phyloP scores from a whole-genome alignment of 2,113 vertebrate species.

The Xenus cinereus region DNA sequence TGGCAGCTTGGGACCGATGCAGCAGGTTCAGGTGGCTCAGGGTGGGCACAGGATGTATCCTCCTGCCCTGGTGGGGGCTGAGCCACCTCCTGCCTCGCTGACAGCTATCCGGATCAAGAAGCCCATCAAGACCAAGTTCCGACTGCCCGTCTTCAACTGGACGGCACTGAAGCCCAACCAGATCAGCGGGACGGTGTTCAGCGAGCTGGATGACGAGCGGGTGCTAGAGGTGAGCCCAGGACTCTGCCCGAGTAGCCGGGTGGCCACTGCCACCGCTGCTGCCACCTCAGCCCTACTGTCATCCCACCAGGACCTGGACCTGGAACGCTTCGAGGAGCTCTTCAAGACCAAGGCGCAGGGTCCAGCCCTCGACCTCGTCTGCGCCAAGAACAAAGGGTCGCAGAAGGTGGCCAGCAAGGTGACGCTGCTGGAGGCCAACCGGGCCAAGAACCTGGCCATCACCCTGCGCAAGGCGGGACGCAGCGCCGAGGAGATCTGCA shows the following conservation, averaged over 20 bases:
- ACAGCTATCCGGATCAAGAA: slow-evolving; percentile 98
- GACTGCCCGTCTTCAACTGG: slow-evolving; percentile 96
- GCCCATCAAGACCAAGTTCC: slow-evolving; percentile 98
- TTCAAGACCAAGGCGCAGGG: slow-evolving; percentile 98
- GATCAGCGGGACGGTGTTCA: slow-evolving; percentile 97
- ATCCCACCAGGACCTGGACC: slow-evolving; percentile 83
- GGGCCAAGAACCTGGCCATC: slow-evolving; percentile 97
- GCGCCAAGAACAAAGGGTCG: slow-evolving; percentile 87
- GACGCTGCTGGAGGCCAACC: slow-evolving; percentile 90
- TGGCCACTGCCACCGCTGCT: fast-evolving
- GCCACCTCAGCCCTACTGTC: not conserved
- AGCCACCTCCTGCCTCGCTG: not conserved
- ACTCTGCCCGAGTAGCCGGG: fast-evolving
- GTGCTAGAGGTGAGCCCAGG: slow-evolving; percentile 85
- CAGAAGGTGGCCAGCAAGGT: slow-evolving; percentile 87
- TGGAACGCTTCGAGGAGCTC: slow-evolving; percentile 95
- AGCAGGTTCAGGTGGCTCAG: fast-evolving
- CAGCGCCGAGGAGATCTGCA: slow-evolving; percentile 91
- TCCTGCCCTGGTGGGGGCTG: fast-evolving
- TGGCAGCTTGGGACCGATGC: not conserved
- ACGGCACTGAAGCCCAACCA: slow-evolving; percentile 96
- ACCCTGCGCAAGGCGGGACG: slow-evolving; percentile 92
- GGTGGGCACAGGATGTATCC: not conserved
- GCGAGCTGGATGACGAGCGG: slow-evolving; percentile 93
- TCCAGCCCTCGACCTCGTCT: slow-evolving; percentile 84